Percentiles rank a stretch among this genome's conserved stretches.
Evolutionary conservation across 2,888 invertebrate genomes (phyloP).

Genomic region (Scaptomyza cyrtandrae): DNA sequence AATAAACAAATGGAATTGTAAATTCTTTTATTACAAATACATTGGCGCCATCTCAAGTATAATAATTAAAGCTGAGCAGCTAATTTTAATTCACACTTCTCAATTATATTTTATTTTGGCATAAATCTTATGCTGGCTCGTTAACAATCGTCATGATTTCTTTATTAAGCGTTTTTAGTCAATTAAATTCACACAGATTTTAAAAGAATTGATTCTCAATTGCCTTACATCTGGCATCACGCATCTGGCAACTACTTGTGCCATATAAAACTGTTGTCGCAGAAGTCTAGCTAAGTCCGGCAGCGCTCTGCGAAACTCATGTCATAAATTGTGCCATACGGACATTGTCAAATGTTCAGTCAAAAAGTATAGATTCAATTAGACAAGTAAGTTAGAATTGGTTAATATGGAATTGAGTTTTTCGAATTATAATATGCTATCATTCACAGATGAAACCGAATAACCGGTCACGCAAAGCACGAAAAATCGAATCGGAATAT

Average conservation of each 20-base stretch:
- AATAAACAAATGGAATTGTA: conserved; percentile 32
- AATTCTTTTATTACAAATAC: conserved; percentile 1
- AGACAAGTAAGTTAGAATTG: too few relatives aligned
- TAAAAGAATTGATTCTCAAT: not conserved
- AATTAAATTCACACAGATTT: not conserved
- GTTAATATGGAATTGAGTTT: too few relatives aligned
- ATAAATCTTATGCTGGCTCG: too few relatives aligned
- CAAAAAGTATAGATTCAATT: too few relatives aligned
- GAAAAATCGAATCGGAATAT: conserved; percentile 46
- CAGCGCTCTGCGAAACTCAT: conserved; percentile 18
- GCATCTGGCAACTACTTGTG: conserved; percentile 31
- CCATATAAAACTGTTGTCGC: conserved; percentile 20
- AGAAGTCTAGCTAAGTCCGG: conserved; percentile 24
- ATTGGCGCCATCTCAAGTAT: conserved; percentile 9
- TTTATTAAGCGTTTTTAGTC: not conserved
- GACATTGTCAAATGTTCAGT: too few relatives aligned
- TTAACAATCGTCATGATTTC: too few relatives aligned
- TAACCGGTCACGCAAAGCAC: conserved; percentile 17
- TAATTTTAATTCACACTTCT: not conserved
- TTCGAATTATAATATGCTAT: too few relatives aligned
- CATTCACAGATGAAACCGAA: conserved; percentile 4
- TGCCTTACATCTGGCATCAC: not conserved
- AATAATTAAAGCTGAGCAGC: not conserved
- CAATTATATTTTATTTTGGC: too few relatives aligned
- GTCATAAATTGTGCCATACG: too few relatives aligned